Evolutionary conservation across 1,140 invertebrate genomes (phyloP).

Genomic region (Lethrus apterus): DNA sequence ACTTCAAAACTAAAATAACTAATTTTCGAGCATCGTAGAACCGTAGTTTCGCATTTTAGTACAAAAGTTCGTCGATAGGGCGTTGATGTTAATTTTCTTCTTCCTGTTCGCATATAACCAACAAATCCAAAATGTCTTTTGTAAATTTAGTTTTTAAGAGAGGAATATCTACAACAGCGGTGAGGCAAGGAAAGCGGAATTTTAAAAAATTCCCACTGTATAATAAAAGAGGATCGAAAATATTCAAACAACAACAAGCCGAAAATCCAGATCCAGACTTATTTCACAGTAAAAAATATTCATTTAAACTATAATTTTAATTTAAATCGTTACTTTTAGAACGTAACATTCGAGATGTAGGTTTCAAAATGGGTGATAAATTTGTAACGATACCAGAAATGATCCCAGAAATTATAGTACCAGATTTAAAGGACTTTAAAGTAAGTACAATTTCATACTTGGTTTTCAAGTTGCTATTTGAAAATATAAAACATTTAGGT

Average conservation of each 20-base stretch:
- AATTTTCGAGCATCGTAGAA: conserved; percentile 26
- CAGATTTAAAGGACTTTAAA: conserved; percentile 69
- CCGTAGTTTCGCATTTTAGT: conserved; percentile 28
- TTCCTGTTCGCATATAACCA: neutral
- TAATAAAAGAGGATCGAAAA: conserved; percentile 63
- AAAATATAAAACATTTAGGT: conserved; percentile 11
- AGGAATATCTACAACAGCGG: conserved; percentile 51
- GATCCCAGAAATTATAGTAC: conserved; percentile 88
- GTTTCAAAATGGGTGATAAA: conserved; percentile 47
- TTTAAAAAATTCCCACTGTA: conserved; percentile 67
- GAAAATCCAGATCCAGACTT: conserved; percentile 50
- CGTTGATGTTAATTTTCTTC: neutral
- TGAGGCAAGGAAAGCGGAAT: conserved; percentile 62
- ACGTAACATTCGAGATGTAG: conserved; percentile 57
- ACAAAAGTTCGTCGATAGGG: neutral
- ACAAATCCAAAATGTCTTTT: conserved; percentile 34
- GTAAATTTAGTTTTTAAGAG: conserved; percentile 40
- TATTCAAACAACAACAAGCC: conserved; percentile 54
- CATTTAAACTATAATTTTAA: conserved; percentile 48
- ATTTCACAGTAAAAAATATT: no score
- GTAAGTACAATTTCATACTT: conserved; percentile 37
- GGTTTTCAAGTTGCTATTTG: no score
- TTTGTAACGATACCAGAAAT: conserved; percentile 74
- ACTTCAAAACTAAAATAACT: conserved; percentile 22
- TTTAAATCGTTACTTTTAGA: conserved; percentile 39